Conservation (phyloP, 2,888 invertebrate species). For the Minunthozetes semirufus region DNA sequence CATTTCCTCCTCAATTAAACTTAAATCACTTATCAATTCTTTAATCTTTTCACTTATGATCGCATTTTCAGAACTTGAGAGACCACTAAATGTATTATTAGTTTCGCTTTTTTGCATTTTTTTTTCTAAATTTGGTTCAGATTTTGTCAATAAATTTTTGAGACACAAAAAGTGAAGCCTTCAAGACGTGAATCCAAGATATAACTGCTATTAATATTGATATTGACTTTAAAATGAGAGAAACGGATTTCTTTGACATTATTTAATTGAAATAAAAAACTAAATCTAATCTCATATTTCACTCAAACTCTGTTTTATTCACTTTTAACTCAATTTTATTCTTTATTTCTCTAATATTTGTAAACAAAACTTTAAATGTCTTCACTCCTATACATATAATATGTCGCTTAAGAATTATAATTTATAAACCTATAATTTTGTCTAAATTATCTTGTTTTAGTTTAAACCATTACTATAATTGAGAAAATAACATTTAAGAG, state of each 20-base stretch:
- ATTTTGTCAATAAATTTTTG: conserved; percentile 1
- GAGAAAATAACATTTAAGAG: no score
- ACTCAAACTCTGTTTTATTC: not conserved
- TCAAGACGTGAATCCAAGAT: conserved; percentile 19
- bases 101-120: conserved; percentile 23
- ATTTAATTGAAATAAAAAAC: not conserved
- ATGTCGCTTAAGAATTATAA: no score
- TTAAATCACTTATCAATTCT: not conserved
- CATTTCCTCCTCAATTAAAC: conserved; percentile 8
- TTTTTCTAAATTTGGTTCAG: not conserved
- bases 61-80: not conserved
- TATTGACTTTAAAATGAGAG: not conserved
- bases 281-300: no score
- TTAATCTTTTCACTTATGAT: not conserved
- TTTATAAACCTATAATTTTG: no score
- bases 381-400: no score
- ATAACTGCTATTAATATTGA: not conserved
- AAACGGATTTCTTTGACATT: not conserved
- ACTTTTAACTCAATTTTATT: not conserved
- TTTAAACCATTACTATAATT: no score
- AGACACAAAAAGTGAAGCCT: conserved; percentile 6
- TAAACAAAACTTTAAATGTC: no score
- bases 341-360: no score
- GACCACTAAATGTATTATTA: conserved; percentile 8
- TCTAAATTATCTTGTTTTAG: no score